phyloP scores from a whole-genome alignment of 2,113 vertebrate species.

The Semicossyphus pulcher region DNA sequence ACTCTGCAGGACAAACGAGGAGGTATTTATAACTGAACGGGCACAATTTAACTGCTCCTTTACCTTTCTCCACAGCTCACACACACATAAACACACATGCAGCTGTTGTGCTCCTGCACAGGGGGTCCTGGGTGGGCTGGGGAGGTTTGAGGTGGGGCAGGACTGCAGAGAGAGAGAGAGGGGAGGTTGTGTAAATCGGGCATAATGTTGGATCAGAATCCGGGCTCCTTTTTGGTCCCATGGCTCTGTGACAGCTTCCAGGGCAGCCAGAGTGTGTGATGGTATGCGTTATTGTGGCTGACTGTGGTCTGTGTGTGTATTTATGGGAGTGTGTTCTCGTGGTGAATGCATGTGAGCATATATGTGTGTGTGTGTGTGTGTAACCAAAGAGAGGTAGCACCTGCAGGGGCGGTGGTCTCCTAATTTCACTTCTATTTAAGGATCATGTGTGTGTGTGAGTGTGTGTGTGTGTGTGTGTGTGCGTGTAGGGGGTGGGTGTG shows the following conservation, averaged over 20 bases:
- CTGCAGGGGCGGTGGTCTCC: slow-evolving; percentile 53
- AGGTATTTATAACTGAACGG: slow-evolving; percentile 64
- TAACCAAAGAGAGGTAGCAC: slow-evolving; percentile 59
- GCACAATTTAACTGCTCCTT: slow-evolving; percentile 32
- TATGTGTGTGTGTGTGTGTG: slow-evolving; percentile 3
- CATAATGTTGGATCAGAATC: slow-evolving; percentile 44
- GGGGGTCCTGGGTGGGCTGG: slow-evolving; percentile 55
- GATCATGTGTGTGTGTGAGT: slow-evolving; percentile 17
- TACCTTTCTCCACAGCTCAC: slow-evolving; percentile 1
- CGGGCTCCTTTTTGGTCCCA: slow-evolving; percentile 49
- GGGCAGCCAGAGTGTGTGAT: slow-evolving; percentile 54
- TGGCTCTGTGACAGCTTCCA: slow-evolving; percentile 66
- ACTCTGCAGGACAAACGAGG: slow-evolving; percentile 30
- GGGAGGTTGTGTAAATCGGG: slow-evolving; percentile 50
- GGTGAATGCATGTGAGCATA: slow-evolving; percentile 17
- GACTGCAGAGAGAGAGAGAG: slow-evolving; percentile 3
- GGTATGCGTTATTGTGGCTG: slow-evolving; percentile 57
- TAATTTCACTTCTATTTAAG: slow-evolving; percentile 65
- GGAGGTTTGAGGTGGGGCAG: slow-evolving; percentile 46
- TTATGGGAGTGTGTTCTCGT: slow-evolving; percentile 48
- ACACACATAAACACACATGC: slow-evolving; percentile 15
- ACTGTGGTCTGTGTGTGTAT: slow-evolving; percentile 51
- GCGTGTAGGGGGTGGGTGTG: neutral
- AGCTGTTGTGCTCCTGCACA: slow-evolving; percentile 52
- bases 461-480: slow-evolving; percentile 15